Conservation (phyloP, 2,797 vertebrate species). For the Cyprinodon diabolis region DNA sequence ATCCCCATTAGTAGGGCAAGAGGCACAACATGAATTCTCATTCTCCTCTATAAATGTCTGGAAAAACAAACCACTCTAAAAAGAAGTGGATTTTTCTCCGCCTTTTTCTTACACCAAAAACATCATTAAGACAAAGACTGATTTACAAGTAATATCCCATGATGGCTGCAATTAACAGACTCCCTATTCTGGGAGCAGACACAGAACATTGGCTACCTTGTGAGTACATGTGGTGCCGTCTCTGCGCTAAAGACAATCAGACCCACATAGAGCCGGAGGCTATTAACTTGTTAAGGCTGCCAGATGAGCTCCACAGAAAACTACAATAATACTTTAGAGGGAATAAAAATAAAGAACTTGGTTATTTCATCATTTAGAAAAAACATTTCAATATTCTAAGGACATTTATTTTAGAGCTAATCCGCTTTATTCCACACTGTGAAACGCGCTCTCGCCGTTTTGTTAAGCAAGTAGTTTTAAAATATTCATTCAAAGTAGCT, state of each 20-base stretch:
- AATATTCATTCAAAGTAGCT: neutral
- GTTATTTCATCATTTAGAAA: neutral
- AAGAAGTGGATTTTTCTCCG: neutral
- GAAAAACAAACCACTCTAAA: neutral
- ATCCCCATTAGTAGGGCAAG: slow-evolving; percentile 10
- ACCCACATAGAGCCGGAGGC: neutral
- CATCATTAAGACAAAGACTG: slow-evolving; percentile 10
- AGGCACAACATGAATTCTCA: slow-evolving; percentile 2
- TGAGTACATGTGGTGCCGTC: slow-evolving; percentile 1
- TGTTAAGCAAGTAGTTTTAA: neutral
- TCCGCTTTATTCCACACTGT: neutral
- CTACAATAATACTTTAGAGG: neutral
- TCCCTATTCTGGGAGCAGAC: slow-evolving; percentile 21
- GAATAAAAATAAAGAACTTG: neutral
- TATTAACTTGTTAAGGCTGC: slow-evolving; percentile 2
- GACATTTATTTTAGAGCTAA: neutral
- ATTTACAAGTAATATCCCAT: slow-evolving; percentile 29
- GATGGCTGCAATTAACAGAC: slow-evolving; percentile 27
- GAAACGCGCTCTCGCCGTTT: neutral
- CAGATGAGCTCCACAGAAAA: slow-evolving; percentile 10
- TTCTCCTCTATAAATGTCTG: slow-evolving; percentile 4
- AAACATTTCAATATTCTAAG: neutral
- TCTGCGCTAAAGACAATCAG: slow-evolving; percentile 19
- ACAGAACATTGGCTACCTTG: slow-evolving; percentile 40
- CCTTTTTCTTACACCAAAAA: neutral